Percentiles rank a stretch among this genome's conserved stretches.
Evolutionary conservation across 2,113 vertebrate genomes (phyloP).

Genomic region (Engraulis encrasicolus): DNA sequence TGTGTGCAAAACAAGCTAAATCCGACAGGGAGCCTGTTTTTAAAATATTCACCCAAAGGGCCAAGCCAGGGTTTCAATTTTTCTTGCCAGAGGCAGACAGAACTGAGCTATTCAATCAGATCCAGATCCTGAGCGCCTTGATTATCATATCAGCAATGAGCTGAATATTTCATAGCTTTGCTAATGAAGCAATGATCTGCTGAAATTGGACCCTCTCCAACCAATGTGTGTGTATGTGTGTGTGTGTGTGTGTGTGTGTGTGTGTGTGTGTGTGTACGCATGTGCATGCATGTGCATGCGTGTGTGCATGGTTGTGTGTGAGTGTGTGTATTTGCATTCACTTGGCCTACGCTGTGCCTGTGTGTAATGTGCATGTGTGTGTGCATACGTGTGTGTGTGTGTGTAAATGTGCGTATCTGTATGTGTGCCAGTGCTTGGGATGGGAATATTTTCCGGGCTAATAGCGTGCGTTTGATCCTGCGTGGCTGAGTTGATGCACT

Average conservation of each 20-base stretch:
- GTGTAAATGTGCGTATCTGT: slow-evolving; percentile 10
- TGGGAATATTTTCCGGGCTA: slow-evolving; percentile 6
- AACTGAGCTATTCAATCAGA: slow-evolving; percentile 36
- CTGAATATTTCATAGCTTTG: slow-evolving; percentile 50
- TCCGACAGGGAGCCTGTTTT: not conserved
- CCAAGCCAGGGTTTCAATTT: not conserved
- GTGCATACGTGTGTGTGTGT: slow-evolving; percentile 27
- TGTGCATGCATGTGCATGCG: not conserved
- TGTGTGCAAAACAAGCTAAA: slow-evolving; percentile 13
- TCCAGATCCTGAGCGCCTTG: slow-evolving; percentile 17
- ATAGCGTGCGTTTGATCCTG: slow-evolving; percentile 38
- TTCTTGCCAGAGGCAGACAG: slow-evolving; percentile 26
- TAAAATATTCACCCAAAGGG: slow-evolving; percentile 25
- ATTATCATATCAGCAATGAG: slow-evolving; percentile 48
- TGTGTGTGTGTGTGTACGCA: slow-evolving; percentile 28
- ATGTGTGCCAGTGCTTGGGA: not conserved
- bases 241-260: slow-evolving; percentile 25
- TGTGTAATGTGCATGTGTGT: slow-evolving; percentile 17
- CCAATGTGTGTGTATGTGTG: slow-evolving; percentile 22
- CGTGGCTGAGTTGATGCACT: not conserved
- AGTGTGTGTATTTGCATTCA: slow-evolving; percentile 12
- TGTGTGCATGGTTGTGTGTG: not conserved
- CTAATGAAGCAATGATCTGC: slow-evolving; percentile 42
- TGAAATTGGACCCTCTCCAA: slow-evolving; percentile 41
- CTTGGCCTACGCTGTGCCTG: no score